Base-by-base conservation (phyloP, 2,113 vertebrate species). In the Poeciliopsis retropinna region DNA sequence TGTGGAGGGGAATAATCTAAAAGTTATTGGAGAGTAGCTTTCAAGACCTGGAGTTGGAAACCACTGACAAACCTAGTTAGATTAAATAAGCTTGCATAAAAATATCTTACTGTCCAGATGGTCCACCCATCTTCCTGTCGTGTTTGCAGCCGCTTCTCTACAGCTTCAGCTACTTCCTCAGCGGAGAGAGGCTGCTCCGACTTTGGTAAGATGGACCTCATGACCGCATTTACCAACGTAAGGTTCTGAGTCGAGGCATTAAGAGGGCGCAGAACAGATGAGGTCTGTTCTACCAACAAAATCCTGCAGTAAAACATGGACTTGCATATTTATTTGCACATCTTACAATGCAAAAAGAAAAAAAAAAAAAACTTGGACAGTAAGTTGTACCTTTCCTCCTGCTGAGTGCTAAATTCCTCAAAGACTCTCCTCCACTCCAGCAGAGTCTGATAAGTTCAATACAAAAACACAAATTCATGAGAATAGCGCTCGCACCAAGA, bases 41-140 rank as follows among this genome's bases (percentile, higher is more conserved):
- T 54, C 7, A 9, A n/a, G 7, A 25, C 8, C 51, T 57, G 51
- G 9, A 11, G 25, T 3, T 57, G 51, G 5, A n/a, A 25, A 25
- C 8, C 19, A 9, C 51, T 25, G 51, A 57, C 39, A 25, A 15
- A 15, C 27, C 13, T 3, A 22, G 8, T 28, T 30, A 19, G 6
- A 28, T 8, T 3, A 30, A 31, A 28, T 41, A 17, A 47, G 4
- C 3, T 28, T 39, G 6, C 22, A 5, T 9, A 60, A 30, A 44
- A 6, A 1, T 11, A 34, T 61, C 82, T 86, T 84, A 94, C 94
- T 11, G 76, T 94, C 95, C 93, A 95, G 72, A 90, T 92, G 5
- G 88, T 81, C 94, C 94, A 94, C n/a, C 78, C 11, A 1, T 87
- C 68, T 7, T 64, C 64, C 12, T 72, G 72, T 31, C 51, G 22